These are phyloP conservation scores for human DNA, from an alignment of 2,113 vertebrate species.

Conservation along the genomic window DNA sequence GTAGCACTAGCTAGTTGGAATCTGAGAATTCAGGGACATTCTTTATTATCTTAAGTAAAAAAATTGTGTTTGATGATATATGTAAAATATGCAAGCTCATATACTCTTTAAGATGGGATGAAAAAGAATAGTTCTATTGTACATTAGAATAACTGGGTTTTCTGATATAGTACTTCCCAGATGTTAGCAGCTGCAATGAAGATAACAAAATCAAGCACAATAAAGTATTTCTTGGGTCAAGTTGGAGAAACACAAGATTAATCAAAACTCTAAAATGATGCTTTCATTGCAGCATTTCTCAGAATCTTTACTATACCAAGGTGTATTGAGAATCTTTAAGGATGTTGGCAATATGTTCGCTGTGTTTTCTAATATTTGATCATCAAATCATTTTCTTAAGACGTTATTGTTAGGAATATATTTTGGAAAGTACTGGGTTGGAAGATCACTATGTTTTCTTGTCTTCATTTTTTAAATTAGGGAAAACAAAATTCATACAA, in stretches of 20 bases:
- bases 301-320: neutral
- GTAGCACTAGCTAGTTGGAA: neutral
- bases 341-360: neutral
- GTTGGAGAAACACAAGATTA: neutral
- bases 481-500: neutral
- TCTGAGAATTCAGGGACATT: neutral
- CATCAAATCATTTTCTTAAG: neutral
- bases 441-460: neutral
- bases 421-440: neutral
- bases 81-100: neutral
- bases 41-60: neutral
- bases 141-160: neutral
- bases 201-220: neutral
- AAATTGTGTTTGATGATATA: neutral
- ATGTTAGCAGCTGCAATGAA: neutral
- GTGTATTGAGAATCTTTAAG: neutral
- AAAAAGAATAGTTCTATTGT: neutral
- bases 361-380: neutral
- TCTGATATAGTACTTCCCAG: neutral
- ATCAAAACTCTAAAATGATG: neutral
- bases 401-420: neutral
- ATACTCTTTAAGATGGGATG: neutral
- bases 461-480: slow-evolving; percentile 9
- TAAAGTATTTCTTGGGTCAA: neutral
- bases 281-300: neutral